Percentiles rank a stretch among this genome's conserved stretches.
Conservation (phyloP, 2,888 invertebrate species). For the Agrypnus murinus region DNA sequence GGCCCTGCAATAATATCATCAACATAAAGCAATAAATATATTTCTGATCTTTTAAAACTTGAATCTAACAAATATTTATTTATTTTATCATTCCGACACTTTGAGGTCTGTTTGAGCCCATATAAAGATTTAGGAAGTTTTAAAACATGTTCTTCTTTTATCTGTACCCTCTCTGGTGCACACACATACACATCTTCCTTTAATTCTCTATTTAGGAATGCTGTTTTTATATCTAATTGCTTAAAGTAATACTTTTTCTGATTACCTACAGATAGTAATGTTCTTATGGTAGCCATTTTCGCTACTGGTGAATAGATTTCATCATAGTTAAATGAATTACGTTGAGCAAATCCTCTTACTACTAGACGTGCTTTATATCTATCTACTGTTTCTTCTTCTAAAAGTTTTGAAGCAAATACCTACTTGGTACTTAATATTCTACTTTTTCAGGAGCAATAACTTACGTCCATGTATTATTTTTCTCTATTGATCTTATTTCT, state of each 20-base stretch:
- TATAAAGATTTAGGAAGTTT: slow-evolving; percentile 39
- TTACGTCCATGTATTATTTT: too few species aligned
- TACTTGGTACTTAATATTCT: too few species aligned
- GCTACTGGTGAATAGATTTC: too few species aligned
- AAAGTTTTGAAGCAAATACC: too few species aligned
- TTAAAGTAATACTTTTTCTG: too few species aligned
- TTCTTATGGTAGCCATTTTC: slow-evolving; percentile 58
- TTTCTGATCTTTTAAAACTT: slow-evolving; percentile 20
- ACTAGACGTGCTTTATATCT: too few species aligned
- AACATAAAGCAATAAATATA: slow-evolving; percentile 6
- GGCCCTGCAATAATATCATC: slow-evolving; percentile 1
- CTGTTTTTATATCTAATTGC: slow-evolving; percentile 55
- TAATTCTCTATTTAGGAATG: too few species aligned
- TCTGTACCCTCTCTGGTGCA: slow-evolving; percentile 44
- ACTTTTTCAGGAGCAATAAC: too few species aligned
- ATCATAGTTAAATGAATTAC: too few species aligned
- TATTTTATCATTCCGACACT: slow-evolving; percentile 38
- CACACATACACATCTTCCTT: too few species aligned
- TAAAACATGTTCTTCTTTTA: slow-evolving; percentile 3
- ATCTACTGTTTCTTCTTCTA: too few species aligned
- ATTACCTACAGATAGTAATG: slow-evolving; percentile 57
- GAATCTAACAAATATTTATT: slow-evolving; percentile 22
- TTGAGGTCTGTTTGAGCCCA: slow-evolving; percentile 41
- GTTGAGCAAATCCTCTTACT: too few species aligned
- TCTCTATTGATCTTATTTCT: slow-evolving; percentile 58